A percentile compares a stretch with the other conserved stretches of the same genome.
These are phyloP conservation scores for Chrysotoxum bicinctum DNA, from an alignment of 2,888 invertebrate genomes.

Conservation along the genomic window DNA sequence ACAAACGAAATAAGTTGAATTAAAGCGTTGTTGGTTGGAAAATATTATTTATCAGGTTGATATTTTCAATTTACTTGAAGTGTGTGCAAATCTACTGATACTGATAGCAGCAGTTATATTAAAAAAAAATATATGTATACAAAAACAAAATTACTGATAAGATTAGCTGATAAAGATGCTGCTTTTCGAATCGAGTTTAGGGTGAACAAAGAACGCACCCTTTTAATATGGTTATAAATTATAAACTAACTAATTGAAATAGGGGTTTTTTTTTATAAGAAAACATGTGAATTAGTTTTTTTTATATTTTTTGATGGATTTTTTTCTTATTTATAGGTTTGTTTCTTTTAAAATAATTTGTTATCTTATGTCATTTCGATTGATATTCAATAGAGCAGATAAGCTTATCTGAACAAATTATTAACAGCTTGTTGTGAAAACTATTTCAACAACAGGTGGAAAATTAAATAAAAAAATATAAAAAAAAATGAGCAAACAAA, in stretches of 20 bases:
- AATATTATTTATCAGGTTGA: slow-evolving; percentile 6
- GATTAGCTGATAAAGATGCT: slow-evolving; percentile 30
- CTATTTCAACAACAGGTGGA: not conserved
- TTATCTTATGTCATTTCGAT: not conserved
- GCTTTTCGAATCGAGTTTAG: not conserved
- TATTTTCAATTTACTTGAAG: slow-evolving; percentile 45
- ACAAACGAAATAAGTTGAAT: slow-evolving; percentile 37
- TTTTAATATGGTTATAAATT: not conserved
- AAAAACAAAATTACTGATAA: slow-evolving; percentile 43
- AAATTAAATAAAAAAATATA: not conserved
- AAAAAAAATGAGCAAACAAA: not conserved
- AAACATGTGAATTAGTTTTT: not conserved
- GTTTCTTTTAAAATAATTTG: not conserved
- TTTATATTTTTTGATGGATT: not conserved
- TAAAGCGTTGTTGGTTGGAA: not conserved
- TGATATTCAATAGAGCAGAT: not conserved
- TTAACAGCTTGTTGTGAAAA: not conserved
- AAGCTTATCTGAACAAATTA: not conserved
- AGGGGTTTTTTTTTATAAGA: not conserved
- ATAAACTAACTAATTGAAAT: slow-evolving; percentile 25
- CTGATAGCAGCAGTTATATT: slow-evolving; percentile 33
- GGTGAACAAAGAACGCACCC: slow-evolving; percentile 9
- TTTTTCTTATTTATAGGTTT: not conserved
- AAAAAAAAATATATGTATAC: not conserved
- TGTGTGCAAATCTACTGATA: slow-evolving; percentile 64